Evolutionary conservation across 2,113 vertebrate species (phyloP), one percentile per base, ranked within the genome.

Genomic region (Plecotus auritus): DNA sequence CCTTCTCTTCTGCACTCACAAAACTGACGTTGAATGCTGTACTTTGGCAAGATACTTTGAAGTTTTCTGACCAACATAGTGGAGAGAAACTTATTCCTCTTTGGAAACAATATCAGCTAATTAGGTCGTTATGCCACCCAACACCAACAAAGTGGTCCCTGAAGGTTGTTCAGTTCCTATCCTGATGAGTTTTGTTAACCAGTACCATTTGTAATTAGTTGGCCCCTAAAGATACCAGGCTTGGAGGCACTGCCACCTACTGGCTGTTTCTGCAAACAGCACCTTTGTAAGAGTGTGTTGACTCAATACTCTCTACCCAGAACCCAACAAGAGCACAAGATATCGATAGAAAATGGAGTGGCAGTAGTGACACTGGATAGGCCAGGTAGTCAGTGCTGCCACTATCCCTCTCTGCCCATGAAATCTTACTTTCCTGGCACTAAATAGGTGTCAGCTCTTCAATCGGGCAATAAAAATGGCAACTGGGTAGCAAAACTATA

Each of bases 221-320:
- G 81, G n/a, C 69, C 91, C 26, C 66, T 87, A 28, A 70, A 90
- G 49, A 86, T 37, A 56, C 49, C 74, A 72, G 51, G 64, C 61
- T 95, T 67, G 92, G 54, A 97, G 72, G 67, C 91, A 93, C 81
- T 94, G 87, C 95, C 96, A 97, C 90, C 92, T 88, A 82, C 77
- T 97, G 94, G 95, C 59, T 92, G 82, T 77, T 93, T 93, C 45
- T 94, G 56, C 80, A 91, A 95, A 96, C 49, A 95, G 67, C 95
- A 92, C 72, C 40, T 74, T 84, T 42, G 28, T 20, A 30, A 61
- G 40, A 74, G n/a, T n/a, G 37, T 59, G 16, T 66, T 92, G 83
- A 59, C 32, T 93, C 32, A 73, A 66, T 17, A 69, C 70, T 88
- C 74, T 91, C 80, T 70, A 73, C 56, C 45, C 7, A 85, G 28